phyloP scores from a whole-genome alignment of 2,113 vertebrate species.

The Ammospiza nelsoni region DNA sequence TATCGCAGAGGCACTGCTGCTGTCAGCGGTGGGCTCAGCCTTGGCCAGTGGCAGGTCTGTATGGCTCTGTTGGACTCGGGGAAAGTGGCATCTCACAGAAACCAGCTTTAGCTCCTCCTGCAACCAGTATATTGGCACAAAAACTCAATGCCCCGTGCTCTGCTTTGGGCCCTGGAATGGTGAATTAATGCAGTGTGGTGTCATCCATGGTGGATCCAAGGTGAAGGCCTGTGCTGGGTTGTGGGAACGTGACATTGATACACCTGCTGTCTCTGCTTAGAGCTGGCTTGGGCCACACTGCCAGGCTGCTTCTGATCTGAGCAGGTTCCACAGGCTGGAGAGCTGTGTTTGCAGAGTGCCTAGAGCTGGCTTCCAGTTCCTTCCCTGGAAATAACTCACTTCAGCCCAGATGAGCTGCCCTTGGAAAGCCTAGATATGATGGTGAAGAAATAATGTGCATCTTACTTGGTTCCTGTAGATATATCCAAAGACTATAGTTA shows the following conservation, averaged over 20 bases:
- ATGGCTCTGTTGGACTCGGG: background rate
- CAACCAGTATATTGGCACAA: background rate
- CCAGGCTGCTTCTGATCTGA: background rate
- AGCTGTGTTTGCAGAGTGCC: background rate
- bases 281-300: background rate
- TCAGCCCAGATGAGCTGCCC: background rate
- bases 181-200: background rate
- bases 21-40: rapidly evolving
- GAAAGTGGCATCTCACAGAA: background rate
- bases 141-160: background rate
- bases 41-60: background rate
- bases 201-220: background rate
- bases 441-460: background rate
- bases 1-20: background rate
- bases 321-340: background rate
- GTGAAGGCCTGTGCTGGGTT: background rate
- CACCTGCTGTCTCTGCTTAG: background rate
- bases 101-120: background rate
- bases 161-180: background rate
- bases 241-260: rapidly evolving
- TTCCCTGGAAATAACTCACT: background rate
- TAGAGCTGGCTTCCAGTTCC: background rate
- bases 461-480: background rate
- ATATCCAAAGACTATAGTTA: background rate
- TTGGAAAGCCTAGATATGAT: background rate